Percentiles rank a stretch among this genome's conserved stretches.
Evolutionary conservation across 2,888 invertebrate genomes (phyloP).

Genomic region (Xanthorhoe spadicearia): DNA sequence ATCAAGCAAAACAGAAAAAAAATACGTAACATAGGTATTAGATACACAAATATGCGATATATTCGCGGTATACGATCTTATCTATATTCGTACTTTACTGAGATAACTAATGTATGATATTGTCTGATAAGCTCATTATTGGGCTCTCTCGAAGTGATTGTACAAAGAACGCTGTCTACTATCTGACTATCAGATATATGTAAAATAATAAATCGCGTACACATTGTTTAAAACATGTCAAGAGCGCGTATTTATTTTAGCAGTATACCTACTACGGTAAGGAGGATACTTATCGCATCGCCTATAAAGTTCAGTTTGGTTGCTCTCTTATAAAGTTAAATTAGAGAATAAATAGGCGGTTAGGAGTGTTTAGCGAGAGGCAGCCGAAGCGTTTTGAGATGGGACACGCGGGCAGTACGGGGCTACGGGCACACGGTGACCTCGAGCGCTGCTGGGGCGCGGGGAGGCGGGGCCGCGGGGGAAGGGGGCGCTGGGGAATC

Average conservation of each 20-base stretch:
- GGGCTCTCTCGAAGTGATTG: background rate
- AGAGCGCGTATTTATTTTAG: background rate
- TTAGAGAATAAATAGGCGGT: constrained; percentile 49
- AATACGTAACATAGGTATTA: constrained; percentile 30
- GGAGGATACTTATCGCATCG: constrained; percentile 16
- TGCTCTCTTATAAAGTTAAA: constrained; percentile 40
- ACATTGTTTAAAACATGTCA: background rate
- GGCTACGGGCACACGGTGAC: constrained; percentile 65
- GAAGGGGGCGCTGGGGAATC: constrained; percentile 85
- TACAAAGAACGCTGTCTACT: background rate
- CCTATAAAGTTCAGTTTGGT: constrained; percentile 28
- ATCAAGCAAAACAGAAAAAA: constrained; percentile 38
- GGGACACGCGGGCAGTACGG: constrained; percentile 55
- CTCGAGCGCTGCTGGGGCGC: constrained; percentile 56
- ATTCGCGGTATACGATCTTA: constrained; percentile 40
- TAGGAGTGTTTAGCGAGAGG: constrained; percentile 54
- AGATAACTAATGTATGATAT: constrained; percentile 16
- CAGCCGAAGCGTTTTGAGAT: constrained; percentile 54
- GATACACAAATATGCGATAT: constrained; percentile 31
- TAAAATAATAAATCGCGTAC: background rate
- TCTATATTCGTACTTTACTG: constrained; percentile 35
- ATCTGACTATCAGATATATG: background rate
- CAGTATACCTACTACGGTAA: background rate
- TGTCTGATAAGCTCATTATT: constrained; percentile 33
- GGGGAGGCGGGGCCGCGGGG: constrained; percentile 76